Evolutionary conservation across 1,140 invertebrate species (phyloP).

Genomic region (Eumeta japonica): DNA sequence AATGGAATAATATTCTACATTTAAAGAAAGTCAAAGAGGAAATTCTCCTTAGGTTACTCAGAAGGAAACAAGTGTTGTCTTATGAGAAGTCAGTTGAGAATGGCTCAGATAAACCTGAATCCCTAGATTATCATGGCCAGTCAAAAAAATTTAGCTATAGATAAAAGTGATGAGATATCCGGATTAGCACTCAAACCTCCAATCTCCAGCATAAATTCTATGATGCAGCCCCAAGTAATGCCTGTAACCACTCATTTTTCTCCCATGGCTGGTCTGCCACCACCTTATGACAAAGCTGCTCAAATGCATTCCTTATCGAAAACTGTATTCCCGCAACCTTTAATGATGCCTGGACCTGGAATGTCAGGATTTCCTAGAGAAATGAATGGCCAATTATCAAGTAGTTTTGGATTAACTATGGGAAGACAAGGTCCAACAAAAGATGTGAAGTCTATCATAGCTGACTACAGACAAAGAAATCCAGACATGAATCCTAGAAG

Average conservation of each 20-base stretch:
- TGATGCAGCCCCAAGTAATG: constrained; percentile 36
- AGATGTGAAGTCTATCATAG: constrained; percentile 80
- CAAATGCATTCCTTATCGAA: constrained; percentile 49
- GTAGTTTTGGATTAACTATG: constrained; percentile 37
- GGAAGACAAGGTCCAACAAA: constrained; percentile 74
- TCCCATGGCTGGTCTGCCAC: constrained; percentile 41
- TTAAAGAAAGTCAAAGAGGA: constrained; percentile 81
- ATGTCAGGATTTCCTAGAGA: constrained; percentile 50
- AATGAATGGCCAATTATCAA: constrained; percentile 50
- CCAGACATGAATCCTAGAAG: constrained; percentile 68
- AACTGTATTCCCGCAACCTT: constrained; percentile 40
- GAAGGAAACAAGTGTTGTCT: constrained; percentile 63
- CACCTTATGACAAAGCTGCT: constrained; percentile 46
- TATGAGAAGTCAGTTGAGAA: constrained; percentile 46
- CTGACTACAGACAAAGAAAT: constrained; percentile 74
- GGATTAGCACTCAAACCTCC: constrained; percentile 42
- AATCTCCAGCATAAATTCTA: constrained; percentile 25
- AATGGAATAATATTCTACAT: constrained; percentile 79
- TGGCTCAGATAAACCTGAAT: constrained; percentile 35
- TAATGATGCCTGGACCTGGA: constrained; percentile 39
- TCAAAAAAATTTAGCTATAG: constrained; percentile 45
- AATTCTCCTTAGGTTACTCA: constrained; percentile 66
- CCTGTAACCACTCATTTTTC: constrained; percentile 39
- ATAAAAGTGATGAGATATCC: constrained; percentile 52
- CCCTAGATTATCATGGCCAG: constrained; percentile 43